Percentiles rank a stretch among this genome's conserved stretches.
These are phyloP conservation scores for Drosophila pseudotalamancana DNA, from an alignment of 2,888 invertebrate species.

Conservation along the genomic window DNA sequence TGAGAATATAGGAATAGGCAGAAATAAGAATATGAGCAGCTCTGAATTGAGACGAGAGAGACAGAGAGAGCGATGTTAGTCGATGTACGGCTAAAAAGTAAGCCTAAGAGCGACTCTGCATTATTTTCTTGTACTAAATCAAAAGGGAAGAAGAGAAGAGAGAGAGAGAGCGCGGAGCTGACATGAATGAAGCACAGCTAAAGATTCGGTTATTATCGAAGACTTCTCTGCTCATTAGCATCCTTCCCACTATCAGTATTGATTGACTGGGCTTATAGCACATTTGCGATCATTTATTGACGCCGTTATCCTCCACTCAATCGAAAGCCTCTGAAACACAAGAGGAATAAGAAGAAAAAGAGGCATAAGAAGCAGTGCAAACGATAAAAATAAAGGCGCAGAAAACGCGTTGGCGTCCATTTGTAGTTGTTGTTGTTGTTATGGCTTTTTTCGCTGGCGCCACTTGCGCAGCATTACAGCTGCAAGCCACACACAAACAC, in stretches of 20 bases:
- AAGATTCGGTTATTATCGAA: too few species aligned
- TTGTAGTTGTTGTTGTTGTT: too few species aligned
- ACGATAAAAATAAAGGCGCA: constrained; percentile 4
- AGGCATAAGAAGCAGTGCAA: neutral
- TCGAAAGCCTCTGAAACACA: neutral
- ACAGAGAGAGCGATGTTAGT: too few species aligned
- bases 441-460: constrained; percentile 42
- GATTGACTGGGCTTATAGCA: neutral
- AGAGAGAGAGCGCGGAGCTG: too few species aligned
- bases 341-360: neutral
- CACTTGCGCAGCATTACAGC: constrained; percentile 39
- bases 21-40: too few species aligned
- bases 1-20: too few species aligned
- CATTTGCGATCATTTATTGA: constrained; percentile 12
- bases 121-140: too few species aligned
- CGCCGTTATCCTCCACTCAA: constrained; percentile 17
- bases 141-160: too few species aligned
- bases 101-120: too few species aligned
- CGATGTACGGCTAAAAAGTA: too few species aligned
- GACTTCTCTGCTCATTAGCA: neutral
- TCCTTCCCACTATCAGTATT: neutral
- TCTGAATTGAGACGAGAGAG: too few species aligned
- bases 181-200: too few species aligned
- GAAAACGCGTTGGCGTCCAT: constrained; percentile 50
- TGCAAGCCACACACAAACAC: constrained; percentile 16